Evolutionary conservation across 2,888 invertebrate species (phyloP), one percentile per base, ranked within the genome.

Genomic region (Sphecodes monilicornis): DNA sequence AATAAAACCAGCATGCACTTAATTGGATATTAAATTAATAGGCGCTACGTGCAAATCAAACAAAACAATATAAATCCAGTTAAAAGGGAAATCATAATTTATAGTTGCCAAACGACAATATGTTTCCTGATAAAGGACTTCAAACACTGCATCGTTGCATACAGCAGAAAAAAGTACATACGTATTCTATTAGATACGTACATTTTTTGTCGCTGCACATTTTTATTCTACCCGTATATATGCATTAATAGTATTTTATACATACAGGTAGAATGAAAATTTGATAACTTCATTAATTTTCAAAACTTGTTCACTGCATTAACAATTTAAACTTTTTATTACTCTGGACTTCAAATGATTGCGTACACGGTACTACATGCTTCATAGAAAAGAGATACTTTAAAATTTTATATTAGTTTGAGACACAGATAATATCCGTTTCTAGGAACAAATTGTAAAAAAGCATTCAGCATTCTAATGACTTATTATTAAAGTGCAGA

Each of bases 21-120:
- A 88, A 89, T 88, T 89, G 87, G 87, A 89, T 86, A 89, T 86
- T 82, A 86, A 86, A 89, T 89, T 88, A 89, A 89, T 87, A 85
- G 80, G 82, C 74, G 80, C 43, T 87, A 87, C 89, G 88, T 77
- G 87, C 80, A 81, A 88, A 89, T 89, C 85, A 88, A 88, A 88
- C 82, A 80, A 84, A 89, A 89, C 82, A 83, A 81, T 85, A 80
- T 85, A 84, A 88, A 89, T 89, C 76, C 86, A 82, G 86, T 86
- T 86, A 85, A 81, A 77, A 88, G 86, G 76, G 86, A 86, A 87
- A 89, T 84, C 77, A 85, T 88, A 84, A 89, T 88, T 85, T 85
- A 89, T 80, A 77, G 73, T 78, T 66, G 60, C 71, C 50, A 46
- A 72, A 64, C 39, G 70, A 18, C 72, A 22, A 29, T 72, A 57